phyloP scores from a whole-genome alignment of 2,888 invertebrate genomes.

The Cosmorhoe ocellata region DNA sequence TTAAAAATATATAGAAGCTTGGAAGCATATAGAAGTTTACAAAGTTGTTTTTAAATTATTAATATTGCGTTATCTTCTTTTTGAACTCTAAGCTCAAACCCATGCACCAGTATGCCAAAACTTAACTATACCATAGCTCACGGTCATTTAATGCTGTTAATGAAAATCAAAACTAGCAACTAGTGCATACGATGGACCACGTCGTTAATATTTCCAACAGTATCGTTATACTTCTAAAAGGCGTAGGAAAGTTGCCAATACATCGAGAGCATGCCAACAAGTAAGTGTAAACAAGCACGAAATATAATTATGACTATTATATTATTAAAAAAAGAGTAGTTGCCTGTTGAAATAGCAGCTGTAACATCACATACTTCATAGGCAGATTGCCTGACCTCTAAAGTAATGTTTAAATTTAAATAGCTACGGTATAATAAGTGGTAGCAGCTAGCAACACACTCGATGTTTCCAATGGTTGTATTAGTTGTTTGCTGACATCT shows the following conservation, averaged over 20 bases:
- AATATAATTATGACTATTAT: slow-evolving; percentile 3
- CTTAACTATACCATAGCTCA: slow-evolving; percentile 20
- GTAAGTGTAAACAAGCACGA: not conserved
- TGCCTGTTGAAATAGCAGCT: slow-evolving; percentile 2
- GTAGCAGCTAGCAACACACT: not conserved
- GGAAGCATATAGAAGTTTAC: too few species aligned
- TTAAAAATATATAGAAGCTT: too few species aligned
- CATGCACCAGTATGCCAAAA: too few species aligned
- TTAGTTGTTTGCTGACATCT: slow-evolving; percentile 4
- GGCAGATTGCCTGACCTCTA: slow-evolving; percentile 7
- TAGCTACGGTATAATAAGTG: not conserved
- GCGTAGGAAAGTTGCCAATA: slow-evolving; percentile 14
- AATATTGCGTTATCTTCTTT: too few species aligned
- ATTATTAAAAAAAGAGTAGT: not conserved
- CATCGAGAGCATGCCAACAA: slow-evolving; percentile 6
- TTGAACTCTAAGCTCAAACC: too few species aligned
- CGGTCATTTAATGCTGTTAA: too few species aligned
- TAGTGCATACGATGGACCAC: slow-evolving; percentile 21
- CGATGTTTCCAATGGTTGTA: slow-evolving; percentile 5
- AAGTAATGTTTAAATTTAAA: slow-evolving; percentile 2
- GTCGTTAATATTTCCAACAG: slow-evolving; percentile 4
- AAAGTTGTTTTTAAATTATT: too few species aligned
- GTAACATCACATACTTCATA: not conserved
- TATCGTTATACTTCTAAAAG: slow-evolving; percentile 10
- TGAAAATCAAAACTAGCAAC: too few species aligned